A percentile compares a stretch with the other conserved stretches of the same genome.
phyloP scores from a whole-genome alignment of 2,113 vertebrate genomes.

The Ramphastos sulfuratus region DNA sequence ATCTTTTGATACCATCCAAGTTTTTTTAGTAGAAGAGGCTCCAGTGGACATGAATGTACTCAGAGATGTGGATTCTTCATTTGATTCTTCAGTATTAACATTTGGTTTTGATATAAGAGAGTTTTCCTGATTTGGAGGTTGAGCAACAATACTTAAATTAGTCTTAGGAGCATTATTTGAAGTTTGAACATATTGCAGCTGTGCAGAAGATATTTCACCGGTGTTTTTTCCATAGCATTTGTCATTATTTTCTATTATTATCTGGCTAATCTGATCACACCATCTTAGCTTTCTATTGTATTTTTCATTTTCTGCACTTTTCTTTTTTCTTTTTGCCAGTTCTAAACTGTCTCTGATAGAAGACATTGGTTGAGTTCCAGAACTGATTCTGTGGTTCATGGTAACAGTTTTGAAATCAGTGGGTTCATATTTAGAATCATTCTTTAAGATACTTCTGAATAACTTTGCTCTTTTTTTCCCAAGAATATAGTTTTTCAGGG shows the following conservation, averaged over 20 bases:
- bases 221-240: slow-evolving; percentile 6
- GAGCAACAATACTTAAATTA: slow-evolving; percentile 23
- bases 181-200: slow-evolving; percentile 16
- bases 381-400: slow-evolving; percentile 57
- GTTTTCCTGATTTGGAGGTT: slow-evolving; percentile 33
- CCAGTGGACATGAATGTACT: slow-evolving; percentile 57
- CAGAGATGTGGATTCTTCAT: slow-evolving; percentile 25
- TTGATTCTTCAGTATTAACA: slow-evolving; percentile 49
- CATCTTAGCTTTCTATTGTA: slow-evolving; percentile 84
- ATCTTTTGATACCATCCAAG: slow-evolving; percentile 79
- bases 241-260: slow-evolving; percentile 1
- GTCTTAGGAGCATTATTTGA: not conserved
- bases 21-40: slow-evolving; percentile 77
- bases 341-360: slow-evolving; percentile 89
- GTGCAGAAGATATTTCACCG: slow-evolving; percentile 9
- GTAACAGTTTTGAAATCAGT: slow-evolving; percentile 40
- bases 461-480: slow-evolving; percentile 67
- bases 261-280: slow-evolving; percentile 82
- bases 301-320: slow-evolving; percentile 66
- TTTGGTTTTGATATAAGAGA: slow-evolving; percentile 12
- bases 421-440: slow-evolving; percentile 75
- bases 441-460: slow-evolving; percentile 89
- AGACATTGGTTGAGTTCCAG: slow-evolving; percentile 72
- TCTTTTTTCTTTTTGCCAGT: slow-evolving; percentile 78
- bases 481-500: slow-evolving; percentile 27